These are phyloP conservation scores for Petrolisthes manimaculis DNA, from an alignment of 2,888 invertebrate species.

Conservation along the genomic window DNA sequence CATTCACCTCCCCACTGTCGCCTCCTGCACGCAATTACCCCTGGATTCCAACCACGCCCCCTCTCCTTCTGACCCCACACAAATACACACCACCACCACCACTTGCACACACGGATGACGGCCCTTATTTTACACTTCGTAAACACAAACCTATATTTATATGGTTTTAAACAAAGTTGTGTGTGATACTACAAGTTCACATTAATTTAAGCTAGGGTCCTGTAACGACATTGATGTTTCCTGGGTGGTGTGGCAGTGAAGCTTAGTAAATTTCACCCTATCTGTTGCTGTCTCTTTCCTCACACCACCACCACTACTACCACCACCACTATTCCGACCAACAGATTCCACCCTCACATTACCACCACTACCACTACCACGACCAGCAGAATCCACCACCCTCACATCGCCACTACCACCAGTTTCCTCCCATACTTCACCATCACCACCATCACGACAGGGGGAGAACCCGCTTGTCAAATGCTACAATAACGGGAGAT, in stretches of 20 bases:
- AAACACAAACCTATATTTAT: too few species aligned
- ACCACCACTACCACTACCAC: not conserved
- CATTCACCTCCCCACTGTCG: not conserved
- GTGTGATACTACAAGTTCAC: too few species aligned
- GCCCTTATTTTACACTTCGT: too few species aligned
- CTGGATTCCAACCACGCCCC: constrained; percentile 21
- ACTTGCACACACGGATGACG: not conserved
- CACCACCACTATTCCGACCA: not conserved
- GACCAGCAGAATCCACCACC: not conserved
- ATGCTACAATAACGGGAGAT: too few species aligned
- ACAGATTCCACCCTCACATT: not conserved
- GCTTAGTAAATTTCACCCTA: too few species aligned
- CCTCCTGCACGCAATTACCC: constrained; percentile 19
- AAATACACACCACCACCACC: not conserved
- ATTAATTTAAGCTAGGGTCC: too few species aligned
- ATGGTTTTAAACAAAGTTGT: too few species aligned
- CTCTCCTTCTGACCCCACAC: not conserved
- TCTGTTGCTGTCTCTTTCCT: not conserved
- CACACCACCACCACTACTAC: not conserved
- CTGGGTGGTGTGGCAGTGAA: too few species aligned
- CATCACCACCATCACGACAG: not conserved
- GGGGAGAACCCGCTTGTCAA: too few species aligned
- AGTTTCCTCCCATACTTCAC: not conserved
- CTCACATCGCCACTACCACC: not conserved
- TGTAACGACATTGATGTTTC: too few species aligned